Percentiles rank a stretch among this genome's conserved stretches.
Conservation (phyloP, 2,113 vertebrate species). For the Toxotes chatareus region DNA sequence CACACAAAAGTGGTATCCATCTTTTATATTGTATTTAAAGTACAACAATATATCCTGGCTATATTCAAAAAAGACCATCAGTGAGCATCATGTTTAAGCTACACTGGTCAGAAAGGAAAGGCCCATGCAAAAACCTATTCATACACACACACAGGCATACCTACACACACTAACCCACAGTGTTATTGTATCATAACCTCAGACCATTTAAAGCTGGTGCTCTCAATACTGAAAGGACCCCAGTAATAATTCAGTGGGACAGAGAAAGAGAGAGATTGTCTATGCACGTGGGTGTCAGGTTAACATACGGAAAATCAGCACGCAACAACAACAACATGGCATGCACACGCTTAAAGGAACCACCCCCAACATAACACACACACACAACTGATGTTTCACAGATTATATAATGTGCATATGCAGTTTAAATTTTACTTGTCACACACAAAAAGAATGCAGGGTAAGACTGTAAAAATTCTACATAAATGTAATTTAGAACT, state of each 20-base stretch:
- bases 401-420: not conserved
- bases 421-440: not conserved
- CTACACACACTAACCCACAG: not conserved
- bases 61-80: not conserved
- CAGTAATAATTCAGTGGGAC: constrained; percentile 73
- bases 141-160: not conserved
- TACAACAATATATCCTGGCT: not conserved
- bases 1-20: not conserved
- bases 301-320: constrained; percentile 77
- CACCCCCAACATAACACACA: not conserved
- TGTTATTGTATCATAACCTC: not conserved
- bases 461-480: not conserved
- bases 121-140: not conserved
- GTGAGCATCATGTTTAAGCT: not conserved
- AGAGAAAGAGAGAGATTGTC: constrained; percentile 74
- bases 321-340: constrained; percentile 74
- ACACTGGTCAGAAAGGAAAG: not conserved
- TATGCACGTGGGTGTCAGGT: constrained; percentile 77
- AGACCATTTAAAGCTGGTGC: constrained; percentile 40
- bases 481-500: not conserved
- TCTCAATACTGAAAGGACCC: constrained; percentile 51
- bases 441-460: not conserved
- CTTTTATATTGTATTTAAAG: no score
- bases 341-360: constrained; percentile 57
- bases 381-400: not conserved